Percentiles rank a stretch among this genome's conserved stretches.
phyloP scores from a whole-genome alignment of 2,113 vertebrate species.

The Hemicordylus capensis region DNA sequence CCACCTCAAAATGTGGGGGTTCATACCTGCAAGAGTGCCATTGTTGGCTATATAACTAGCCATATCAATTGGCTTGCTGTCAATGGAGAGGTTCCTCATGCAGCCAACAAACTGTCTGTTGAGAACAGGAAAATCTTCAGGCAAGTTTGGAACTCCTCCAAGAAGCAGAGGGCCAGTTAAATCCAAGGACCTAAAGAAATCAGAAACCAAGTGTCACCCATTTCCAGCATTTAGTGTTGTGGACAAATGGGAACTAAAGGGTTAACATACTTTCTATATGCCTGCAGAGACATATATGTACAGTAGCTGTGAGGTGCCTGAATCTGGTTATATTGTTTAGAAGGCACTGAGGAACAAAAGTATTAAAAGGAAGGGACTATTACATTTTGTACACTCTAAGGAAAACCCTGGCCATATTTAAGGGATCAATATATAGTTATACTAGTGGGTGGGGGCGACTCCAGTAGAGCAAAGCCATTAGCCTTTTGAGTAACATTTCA shows the following conservation, averaged over 20 bases:
- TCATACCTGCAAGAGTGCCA: conserved; percentile 88
- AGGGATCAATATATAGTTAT: no score
- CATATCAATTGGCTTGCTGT: conserved; percentile 90
- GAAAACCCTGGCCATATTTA: no score
- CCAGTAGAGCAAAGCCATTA: no score
- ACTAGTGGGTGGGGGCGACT: no score
- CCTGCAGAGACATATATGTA: no score
- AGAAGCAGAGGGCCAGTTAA: conserved; percentile 93
- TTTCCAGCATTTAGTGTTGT: background rate
- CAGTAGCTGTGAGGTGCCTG: no score
- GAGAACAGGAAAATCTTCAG: conserved; percentile 92
- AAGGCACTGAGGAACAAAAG: no score
- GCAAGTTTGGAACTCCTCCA: conserved; percentile 93
- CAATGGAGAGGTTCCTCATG: conserved; percentile 93
- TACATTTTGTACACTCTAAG: no score
- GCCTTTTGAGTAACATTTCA: no score
- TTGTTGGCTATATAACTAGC: conserved; percentile 94
- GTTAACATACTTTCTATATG: background rate
- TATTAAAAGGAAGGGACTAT: no score
- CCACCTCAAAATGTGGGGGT: fast-evolving
- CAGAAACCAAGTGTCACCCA: background rate
- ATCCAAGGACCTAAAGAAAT: conserved; percentile 87
- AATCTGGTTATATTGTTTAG: no score
- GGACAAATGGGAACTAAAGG: no score
- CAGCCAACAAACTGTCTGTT: conserved; percentile 95